Base-by-base conservation (phyloP, 2,888 invertebrate genomes). In the Dascillus cervinus region DNA sequence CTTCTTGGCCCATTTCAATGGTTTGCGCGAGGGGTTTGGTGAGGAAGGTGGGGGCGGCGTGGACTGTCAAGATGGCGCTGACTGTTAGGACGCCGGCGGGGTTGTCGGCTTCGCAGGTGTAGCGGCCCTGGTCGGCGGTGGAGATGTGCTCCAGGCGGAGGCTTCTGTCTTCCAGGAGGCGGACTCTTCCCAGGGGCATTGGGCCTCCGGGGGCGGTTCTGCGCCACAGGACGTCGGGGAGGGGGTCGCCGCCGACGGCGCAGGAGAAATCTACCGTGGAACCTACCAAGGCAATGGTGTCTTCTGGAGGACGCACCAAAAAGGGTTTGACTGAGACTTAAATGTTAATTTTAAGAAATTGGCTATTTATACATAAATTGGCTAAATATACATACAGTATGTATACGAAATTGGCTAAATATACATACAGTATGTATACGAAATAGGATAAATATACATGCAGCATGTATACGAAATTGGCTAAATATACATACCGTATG, bases 71-170 rank as follows among this genome's bases (percentile, higher is more conserved):
- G 42, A 73, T 74, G 35, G 83, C 83, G 32, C 79, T 81, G 14
- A 82, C 82, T 35, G 79, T 78, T 34, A 85, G 75, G 44, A 79
- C 77, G 27, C 89, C 89, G 11, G 82, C 83, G 29, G 79, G 75
- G 64, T 88, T 89, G 56, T 83, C 84, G 29, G 86, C 88, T 54
- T 84, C 83, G 57, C 88, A 89, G 41, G 77, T 79, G 64, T 89
- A 88, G 55, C 81, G 79, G 29, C 88, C 88, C 62, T 83, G 82
- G 58, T 89, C 88, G 48, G 76, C 75, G 40, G 83, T 69, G 39
- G 77, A 76, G 39, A 85, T 77, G 55, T 78, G 72, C 60, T 84
- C 82, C 42, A 86, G 70, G 54, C 81, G 72, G 32, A 85, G 70
- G 52, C 82, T 82, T 42, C 84, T 76, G 65, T 85, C 84, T 60